phyloP scores from a whole-genome alignment of 53 echinoderm and acorn worm species.

The Arbacia lixula region DNA sequence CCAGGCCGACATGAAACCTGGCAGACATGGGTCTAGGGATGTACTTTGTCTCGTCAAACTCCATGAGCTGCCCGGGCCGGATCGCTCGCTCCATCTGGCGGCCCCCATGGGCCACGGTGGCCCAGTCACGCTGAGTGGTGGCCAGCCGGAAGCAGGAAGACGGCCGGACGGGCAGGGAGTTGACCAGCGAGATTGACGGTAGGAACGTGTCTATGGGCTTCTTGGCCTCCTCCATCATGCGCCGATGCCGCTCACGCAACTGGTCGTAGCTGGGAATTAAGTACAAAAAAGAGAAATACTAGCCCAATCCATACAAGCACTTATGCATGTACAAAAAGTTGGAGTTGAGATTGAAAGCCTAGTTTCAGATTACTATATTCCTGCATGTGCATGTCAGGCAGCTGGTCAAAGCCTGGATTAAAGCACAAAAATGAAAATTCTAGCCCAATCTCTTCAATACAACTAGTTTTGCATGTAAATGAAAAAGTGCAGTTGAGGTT shows the following conservation, averaged over 20 bases:
- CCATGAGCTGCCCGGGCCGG: conserved; percentile 73
- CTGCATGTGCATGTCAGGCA: too few species aligned
- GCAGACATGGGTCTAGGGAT: conserved; percentile 84
- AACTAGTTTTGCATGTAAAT: too few species aligned
- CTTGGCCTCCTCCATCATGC: conserved; percentile 65
- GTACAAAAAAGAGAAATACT: too few species aligned
- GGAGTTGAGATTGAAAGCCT: too few species aligned
- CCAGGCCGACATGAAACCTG: conserved; percentile 83
- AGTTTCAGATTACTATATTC: too few species aligned
- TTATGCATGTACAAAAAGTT: too few species aligned
- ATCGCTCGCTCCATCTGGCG: conserved; percentile 77
- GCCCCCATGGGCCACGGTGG: conserved; percentile 77
- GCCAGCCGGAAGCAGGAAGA: conserved; percentile 91
- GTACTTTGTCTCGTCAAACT: conserved; percentile 57
- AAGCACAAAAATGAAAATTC: too few species aligned
- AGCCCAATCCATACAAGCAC: too few species aligned
- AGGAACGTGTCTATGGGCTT: conserved; percentile 78
- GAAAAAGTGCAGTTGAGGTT: too few species aligned
- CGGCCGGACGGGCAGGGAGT: conserved; percentile 91
- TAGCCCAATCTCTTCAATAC: too few species aligned
- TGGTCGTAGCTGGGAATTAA: conserved; percentile 64
- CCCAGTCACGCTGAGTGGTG: conserved; percentile 90
- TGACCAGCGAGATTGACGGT: conserved; percentile 95
- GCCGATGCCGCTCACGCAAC: conserved; percentile 51
- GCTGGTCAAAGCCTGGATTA: too few species aligned